Evolutionary conservation across 2,888 invertebrate species (phyloP).

Genomic region (Eupithecia dodoneata): DNA sequence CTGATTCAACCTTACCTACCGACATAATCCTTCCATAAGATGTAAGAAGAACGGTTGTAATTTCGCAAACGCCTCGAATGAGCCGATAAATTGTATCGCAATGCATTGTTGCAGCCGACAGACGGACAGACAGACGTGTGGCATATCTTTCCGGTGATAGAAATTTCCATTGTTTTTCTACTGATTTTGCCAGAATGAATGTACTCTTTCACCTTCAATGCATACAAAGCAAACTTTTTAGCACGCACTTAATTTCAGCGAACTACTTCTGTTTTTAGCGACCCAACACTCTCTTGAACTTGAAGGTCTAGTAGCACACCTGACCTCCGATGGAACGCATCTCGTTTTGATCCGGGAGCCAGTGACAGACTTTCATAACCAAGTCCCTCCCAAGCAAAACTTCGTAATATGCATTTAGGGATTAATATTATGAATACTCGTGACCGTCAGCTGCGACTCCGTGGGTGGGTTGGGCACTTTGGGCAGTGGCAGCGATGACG

Average conservation of each 20-base stretch:
- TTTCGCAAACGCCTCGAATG: conserved; percentile 32
- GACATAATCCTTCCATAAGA: neutral
- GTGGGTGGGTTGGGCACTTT: too few relatives aligned
- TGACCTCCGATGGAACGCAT: neutral
- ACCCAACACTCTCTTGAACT: neutral
- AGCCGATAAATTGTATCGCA: conserved; percentile 31
- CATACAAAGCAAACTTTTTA: conserved; percentile 15
- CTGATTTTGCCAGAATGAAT: conserved; percentile 6
- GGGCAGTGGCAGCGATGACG: too few relatives aligned
- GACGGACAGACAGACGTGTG: conserved; percentile 25
- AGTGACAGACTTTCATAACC: too few relatives aligned
- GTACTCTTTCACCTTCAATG: conserved; percentile 6
- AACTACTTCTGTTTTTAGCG: neutral
- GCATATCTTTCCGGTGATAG: conserved; percentile 30
- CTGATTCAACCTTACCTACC: neutral
- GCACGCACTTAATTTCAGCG: neutral
- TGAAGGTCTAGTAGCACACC: neutral
- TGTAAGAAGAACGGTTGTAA: neutral
- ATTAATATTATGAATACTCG: too few relatives aligned
- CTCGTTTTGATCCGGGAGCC: neutral
- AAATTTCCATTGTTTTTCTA: conserved; percentile 7
- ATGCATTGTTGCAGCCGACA: conserved; percentile 30
- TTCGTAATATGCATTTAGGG: too few relatives aligned
- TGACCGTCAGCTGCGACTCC: too few relatives aligned
- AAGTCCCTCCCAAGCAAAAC: too few relatives aligned